These are phyloP conservation scores for Fragum whitleyi DNA, from an alignment of 2,888 invertebrate genomes.

Conservation along the genomic window DNA sequence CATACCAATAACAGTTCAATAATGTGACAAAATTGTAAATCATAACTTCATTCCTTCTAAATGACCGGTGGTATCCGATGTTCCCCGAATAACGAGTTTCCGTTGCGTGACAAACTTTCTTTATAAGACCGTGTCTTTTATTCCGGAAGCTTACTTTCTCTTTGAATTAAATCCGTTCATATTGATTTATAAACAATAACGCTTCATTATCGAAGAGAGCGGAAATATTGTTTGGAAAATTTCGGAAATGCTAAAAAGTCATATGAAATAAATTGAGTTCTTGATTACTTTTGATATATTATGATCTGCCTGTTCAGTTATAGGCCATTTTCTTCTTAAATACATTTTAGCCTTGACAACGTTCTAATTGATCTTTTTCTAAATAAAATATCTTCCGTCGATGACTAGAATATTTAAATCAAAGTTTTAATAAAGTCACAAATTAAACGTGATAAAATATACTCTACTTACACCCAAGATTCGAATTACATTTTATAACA, in stretches of 20 bases:
- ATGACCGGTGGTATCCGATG: slow-evolving; percentile 16
- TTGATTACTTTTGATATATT: slow-evolving; percentile 7
- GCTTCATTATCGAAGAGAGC: slow-evolving; percentile 1
- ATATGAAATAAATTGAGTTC: slow-evolving; percentile 1
- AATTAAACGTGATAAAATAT: too few species aligned
- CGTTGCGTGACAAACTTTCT: slow-evolving; percentile 38
- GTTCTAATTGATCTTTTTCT: too few species aligned
- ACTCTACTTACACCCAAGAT: too few species aligned
- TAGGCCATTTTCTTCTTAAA: too few species aligned
- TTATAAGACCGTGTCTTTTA: slow-evolving; percentile 2
- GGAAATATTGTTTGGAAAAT: slow-evolving; percentile 13
- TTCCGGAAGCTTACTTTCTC: slow-evolving; percentile 12
- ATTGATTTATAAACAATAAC: slow-evolving; percentile 18
- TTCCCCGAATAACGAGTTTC: slow-evolving; percentile 27
- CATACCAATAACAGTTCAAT: background rate
- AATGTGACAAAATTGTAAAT: background rate
- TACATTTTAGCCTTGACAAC: too few species aligned
- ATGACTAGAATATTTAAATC: too few species aligned
- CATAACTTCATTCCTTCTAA: background rate
- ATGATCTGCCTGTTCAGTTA: background rate
- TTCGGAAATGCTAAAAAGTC: slow-evolving; percentile 10
- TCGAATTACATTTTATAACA: too few species aligned
- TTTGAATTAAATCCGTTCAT: slow-evolving; percentile 12
- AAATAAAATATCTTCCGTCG: too few species aligned
- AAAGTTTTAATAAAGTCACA: too few species aligned